These are phyloP conservation scores for Odontesthes bonariensis DNA, from an alignment of 2,113 vertebrate species.

Conservation along the genomic window DNA sequence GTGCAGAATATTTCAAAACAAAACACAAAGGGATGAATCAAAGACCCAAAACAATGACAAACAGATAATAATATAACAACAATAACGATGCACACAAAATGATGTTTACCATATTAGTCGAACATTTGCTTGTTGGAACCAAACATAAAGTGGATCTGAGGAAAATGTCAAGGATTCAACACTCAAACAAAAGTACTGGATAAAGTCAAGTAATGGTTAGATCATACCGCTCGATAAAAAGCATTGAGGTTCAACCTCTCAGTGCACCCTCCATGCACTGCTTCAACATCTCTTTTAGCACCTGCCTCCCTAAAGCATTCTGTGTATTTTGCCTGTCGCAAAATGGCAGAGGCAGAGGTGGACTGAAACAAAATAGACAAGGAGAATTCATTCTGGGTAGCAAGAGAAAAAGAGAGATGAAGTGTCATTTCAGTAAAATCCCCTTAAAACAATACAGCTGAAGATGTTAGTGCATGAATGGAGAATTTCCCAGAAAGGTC, in stretches of 20 bases:
- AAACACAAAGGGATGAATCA: not conserved
- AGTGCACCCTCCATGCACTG: conserved; percentile 3
- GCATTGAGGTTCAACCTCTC: not conserved
- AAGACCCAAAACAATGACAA: not conserved
- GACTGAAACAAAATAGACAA: conserved; percentile 29
- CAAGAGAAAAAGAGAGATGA: not conserved
- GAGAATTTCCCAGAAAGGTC: conserved; percentile 23
- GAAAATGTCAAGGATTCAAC: not conserved
- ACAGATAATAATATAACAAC: not conserved
- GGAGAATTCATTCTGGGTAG: conserved; percentile 26
- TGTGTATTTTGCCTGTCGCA: conserved; percentile 49
- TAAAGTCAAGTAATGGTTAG: not conserved
- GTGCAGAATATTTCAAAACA: not conserved
- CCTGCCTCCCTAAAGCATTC: conserved; percentile 35
- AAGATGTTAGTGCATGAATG: conserved; percentile 3
- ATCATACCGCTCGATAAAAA: not conserved
- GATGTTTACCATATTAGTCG: not conserved
- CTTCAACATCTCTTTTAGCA: conserved; percentile 37
- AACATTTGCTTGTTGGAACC: not conserved
- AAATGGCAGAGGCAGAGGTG: conserved; percentile 33
- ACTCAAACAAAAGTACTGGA: conserved; percentile 4
- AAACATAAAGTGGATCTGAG: not conserved
- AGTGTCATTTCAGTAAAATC: conserved; percentile 4
- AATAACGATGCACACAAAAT: not conserved
- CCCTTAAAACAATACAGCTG: conserved; percentile 18